These are phyloP conservation scores for Eubasilissa splendida DNA, from an alignment of 2,888 invertebrate species.

Conservation along the genomic window DNA sequence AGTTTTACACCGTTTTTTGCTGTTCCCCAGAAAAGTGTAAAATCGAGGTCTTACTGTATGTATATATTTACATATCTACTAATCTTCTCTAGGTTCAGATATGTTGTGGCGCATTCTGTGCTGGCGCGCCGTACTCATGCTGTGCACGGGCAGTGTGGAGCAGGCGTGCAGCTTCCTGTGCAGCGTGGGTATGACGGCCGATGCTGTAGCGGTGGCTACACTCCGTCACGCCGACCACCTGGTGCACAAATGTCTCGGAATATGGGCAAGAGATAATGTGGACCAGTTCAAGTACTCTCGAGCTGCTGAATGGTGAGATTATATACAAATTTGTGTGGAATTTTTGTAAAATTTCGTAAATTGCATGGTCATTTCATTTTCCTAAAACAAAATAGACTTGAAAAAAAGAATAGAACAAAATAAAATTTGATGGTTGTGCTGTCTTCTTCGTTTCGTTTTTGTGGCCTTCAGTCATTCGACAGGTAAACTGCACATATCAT, in stretches of 20 bases:
- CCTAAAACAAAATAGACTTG: too few species aligned
- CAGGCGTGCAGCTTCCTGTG: conserved; percentile 47
- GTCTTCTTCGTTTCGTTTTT: too few species aligned
- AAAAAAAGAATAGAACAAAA: too few species aligned
- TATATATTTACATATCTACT: too few species aligned
- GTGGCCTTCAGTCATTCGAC: too few species aligned
- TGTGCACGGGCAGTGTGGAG: conserved; percentile 42
- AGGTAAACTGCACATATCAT: too few species aligned
- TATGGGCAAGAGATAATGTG: conserved; percentile 28
- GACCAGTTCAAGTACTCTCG: conserved; percentile 26
- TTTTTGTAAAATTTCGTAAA: too few species aligned
- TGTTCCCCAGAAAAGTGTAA: too few species aligned
- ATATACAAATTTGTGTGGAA: background rate
- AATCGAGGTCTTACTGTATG: too few species aligned
- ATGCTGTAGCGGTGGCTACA: conserved; percentile 49
- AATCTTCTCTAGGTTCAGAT: background rate
- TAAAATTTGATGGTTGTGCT: too few species aligned
- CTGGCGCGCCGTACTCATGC: conserved; percentile 47
- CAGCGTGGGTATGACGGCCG: conserved; percentile 35
- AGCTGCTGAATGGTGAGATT: conserved; percentile 55
- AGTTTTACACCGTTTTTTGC: too few species aligned
- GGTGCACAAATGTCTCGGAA: conserved; percentile 35
- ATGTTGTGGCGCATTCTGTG: conserved; percentile 1
- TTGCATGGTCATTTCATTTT: too few species aligned
- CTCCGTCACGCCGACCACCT: conserved; percentile 52